Conservation (phyloP, 92 coral and sea anemone species). For the Heliopora coerulea region DNA sequence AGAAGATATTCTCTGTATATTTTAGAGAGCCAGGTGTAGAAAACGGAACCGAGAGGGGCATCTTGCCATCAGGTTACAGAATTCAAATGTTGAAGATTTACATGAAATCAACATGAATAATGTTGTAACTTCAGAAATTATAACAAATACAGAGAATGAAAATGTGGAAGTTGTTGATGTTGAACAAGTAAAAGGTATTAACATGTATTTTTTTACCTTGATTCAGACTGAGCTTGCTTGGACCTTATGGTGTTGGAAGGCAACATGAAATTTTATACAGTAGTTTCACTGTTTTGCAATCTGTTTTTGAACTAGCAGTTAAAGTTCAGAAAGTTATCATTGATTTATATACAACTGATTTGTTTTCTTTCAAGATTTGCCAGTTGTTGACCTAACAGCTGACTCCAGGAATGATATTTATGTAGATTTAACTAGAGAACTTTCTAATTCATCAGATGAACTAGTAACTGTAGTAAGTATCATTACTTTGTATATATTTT, state of each 20-base stretch:
- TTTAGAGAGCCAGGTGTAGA: constrained; percentile 16
- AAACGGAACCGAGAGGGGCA: constrained; percentile 37
- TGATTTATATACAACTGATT: too few species aligned
- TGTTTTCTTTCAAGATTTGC: constrained; percentile 12
- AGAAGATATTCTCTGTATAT: not conserved
- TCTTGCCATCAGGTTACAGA: not conserved
- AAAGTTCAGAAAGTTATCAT: too few species aligned
- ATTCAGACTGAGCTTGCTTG: too few species aligned
- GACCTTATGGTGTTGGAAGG: too few species aligned
- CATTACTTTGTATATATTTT: constrained; percentile 13
- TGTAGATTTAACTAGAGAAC: constrained; percentile 51
- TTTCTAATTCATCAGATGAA: constrained; percentile 43
- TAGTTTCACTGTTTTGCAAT: too few species aligned
- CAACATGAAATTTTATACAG: too few species aligned
- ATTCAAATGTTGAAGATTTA: not conserved
- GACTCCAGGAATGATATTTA: constrained; percentile 29
- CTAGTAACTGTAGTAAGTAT: constrained; percentile 27
- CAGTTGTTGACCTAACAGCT: constrained; percentile 45
- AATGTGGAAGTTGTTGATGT: constrained; percentile 35
- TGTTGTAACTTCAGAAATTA: constrained; percentile 13
- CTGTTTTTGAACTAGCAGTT: too few species aligned
- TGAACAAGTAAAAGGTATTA: constrained; percentile 24
- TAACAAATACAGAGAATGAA: not conserved
- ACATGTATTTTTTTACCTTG: not conserved
- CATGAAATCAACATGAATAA: not conserved